Conservation (phyloP, 2,888 invertebrate species). For the Pyrochroa serraticornis region DNA sequence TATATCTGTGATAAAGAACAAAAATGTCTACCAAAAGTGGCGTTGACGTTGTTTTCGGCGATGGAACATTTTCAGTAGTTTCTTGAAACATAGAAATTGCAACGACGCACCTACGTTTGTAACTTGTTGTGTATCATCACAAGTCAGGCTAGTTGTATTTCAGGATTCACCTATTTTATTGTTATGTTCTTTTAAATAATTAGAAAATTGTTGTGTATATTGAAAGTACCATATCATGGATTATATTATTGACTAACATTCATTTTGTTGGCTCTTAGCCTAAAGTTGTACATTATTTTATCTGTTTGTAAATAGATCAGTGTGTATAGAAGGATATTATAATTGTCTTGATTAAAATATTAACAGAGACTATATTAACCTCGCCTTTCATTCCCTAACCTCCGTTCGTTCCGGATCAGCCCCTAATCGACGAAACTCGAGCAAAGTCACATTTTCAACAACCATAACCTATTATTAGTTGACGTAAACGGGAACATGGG, state of each 20-base stretch:
- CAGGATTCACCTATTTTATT: conserved; percentile 48
- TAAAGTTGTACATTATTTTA: conserved; percentile 57
- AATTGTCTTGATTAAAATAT: conserved; percentile 61
- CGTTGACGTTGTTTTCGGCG: conserved; percentile 45
- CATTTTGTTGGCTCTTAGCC: conserved; percentile 52
- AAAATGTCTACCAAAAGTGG: conserved; percentile 35
- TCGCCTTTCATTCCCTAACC: conserved; percentile 21
- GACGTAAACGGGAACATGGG: conserved; percentile 29
- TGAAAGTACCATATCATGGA: conserved; percentile 57
- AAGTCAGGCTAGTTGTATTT: conserved; percentile 41
- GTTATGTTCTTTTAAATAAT: conserved; percentile 52
- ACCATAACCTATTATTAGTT: conserved; percentile 22
- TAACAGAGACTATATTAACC: conserved; percentile 56
- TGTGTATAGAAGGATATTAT: conserved; percentile 61
- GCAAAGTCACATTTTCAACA: background rate
- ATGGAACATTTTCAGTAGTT: conserved; percentile 43
- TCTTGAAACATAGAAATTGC: conserved; percentile 37
- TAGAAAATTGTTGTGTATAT: conserved; percentile 56
- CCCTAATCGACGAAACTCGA: no score
- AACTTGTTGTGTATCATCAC: conserved; percentile 40
- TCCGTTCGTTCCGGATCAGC: background rate
- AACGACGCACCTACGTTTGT: conserved; percentile 39
- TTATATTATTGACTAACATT: conserved; percentile 51
- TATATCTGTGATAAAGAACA: conserved; percentile 60
- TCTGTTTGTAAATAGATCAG: conserved; percentile 61